These are phyloP conservation scores for Gambelia wislizenii DNA, from an alignment of 2,797 vertebrate genomes.

Conservation along the genomic window DNA sequence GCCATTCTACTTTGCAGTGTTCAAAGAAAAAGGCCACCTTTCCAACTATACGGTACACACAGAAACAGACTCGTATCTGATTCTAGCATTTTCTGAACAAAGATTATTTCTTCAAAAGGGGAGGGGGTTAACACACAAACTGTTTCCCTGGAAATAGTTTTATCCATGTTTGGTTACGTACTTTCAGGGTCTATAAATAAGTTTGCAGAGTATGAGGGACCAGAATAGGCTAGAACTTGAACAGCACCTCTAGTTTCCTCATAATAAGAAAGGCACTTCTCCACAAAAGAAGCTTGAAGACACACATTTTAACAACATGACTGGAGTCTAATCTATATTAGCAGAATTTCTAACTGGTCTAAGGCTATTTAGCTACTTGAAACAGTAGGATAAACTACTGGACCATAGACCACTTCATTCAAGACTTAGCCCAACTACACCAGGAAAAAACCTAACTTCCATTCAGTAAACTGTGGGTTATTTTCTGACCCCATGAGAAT, in stretches of 20 bases:
- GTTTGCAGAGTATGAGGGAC: constrained; percentile 2
- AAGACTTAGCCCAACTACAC: neutral
- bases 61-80: neutral
- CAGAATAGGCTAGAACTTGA: neutral
- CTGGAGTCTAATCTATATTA: constrained; percentile 37
- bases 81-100: constrained; percentile 27
- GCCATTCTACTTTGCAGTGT: neutral
- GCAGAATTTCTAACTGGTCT: neutral
- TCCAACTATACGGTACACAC: constrained; percentile 17
- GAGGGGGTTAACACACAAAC: constrained; percentile 27
- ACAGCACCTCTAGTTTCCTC: neutral
- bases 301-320: constrained; percentile 18
- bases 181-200: constrained; percentile 49
- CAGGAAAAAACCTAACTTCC: too few relatives aligned
- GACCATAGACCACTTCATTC: neutral
- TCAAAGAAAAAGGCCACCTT: constrained; percentile 10
- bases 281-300: constrained; percentile 33
- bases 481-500: too few relatives aligned
- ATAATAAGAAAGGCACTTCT: constrained; percentile 32
- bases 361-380: neutral
- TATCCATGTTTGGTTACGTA: constrained; percentile 23
- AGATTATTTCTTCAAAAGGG: constrained; percentile 25
- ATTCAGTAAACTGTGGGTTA: too few relatives aligned
- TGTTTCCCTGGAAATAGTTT: constrained; percentile 30
- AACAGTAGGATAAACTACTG: neutral